Conservation (phyloP, 2,113 vertebrate genomes). For the Mungos mungo region DNA sequence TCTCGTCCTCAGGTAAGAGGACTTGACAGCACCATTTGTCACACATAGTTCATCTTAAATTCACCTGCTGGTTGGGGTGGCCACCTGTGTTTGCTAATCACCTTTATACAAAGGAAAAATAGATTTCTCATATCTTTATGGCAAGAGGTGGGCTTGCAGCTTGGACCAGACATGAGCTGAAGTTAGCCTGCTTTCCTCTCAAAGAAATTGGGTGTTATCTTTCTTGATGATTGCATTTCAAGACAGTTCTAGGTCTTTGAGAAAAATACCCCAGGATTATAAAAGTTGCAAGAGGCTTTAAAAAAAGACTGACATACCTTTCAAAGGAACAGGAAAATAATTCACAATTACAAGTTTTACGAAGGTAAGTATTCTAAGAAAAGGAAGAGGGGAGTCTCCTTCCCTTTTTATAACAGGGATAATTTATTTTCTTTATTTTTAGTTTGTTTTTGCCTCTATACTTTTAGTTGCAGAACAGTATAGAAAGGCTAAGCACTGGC, state of each 20-base stretch:
- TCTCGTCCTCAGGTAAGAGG: background rate
- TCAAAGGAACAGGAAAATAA: background rate
- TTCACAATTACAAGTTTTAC: background rate
- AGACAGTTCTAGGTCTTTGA: background rate
- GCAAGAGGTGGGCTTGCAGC: background rate
- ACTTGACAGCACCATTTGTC: background rate
- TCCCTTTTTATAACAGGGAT: background rate
- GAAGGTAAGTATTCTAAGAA: background rate
- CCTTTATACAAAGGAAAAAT: background rate
- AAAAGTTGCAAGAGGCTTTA: background rate
- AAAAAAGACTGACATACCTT: background rate
- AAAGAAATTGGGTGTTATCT: accelerated
- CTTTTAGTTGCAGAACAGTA: background rate
- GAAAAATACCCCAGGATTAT: background rate
- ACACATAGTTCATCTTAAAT: background rate
- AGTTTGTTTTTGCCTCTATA: background rate
- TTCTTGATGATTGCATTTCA: background rate
- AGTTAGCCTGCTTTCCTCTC: background rate
- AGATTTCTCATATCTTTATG: background rate
- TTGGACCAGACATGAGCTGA: background rate
- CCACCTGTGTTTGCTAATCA: constrained; percentile 23
- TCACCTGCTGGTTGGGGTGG: background rate
- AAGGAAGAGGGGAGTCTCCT: background rate
- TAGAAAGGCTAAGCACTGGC: background rate
- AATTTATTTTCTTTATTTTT: background rate